phyloP scores from a whole-genome alignment of 1,140 invertebrate species.

The Drosophila lowei region DNA sequence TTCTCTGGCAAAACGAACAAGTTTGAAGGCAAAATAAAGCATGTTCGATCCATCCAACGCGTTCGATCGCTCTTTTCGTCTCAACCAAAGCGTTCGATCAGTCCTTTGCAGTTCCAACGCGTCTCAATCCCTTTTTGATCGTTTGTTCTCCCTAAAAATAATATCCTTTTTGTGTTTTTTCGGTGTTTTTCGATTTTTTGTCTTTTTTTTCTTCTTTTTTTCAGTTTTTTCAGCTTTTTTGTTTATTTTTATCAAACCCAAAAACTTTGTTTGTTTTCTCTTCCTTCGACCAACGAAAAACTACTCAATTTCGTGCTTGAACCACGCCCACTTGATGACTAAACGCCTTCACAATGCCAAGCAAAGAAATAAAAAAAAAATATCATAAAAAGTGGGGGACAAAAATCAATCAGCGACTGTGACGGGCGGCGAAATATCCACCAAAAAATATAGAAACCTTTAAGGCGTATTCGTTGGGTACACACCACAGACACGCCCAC shows the following conservation, averaged over 20 bases:
- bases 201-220: too few species aligned
- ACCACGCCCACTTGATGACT: slow-evolving; percentile 24
- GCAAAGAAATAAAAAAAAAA: slow-evolving; percentile 4
- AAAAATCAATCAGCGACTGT: slow-evolving; percentile 67
- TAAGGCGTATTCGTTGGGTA: slow-evolving; percentile 48
- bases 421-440: slow-evolving; percentile 17
- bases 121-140: background rate
- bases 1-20: too few species aligned
- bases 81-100: too few species aligned
- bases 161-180: background rate
- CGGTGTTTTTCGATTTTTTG: too few species aligned
- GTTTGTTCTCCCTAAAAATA: too few species aligned
- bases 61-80: too few species aligned
- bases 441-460: slow-evolving; percentile 21
- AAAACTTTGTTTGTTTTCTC: slow-evolving; percentile 20
- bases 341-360: slow-evolving; percentile 44
- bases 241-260: background rate
- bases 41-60: too few species aligned
- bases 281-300: slow-evolving; percentile 17
- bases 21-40: too few species aligned
- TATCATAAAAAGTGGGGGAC: background rate
- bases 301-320: slow-evolving; percentile 29
- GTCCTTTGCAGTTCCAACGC: too few species aligned
- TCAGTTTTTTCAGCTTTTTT: background rate
- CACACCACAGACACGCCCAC: slow-evolving; percentile 29